Evolutionary conservation across 2,888 invertebrate genomes (phyloP).

Genomic region (Oeneis ivallda): DNA sequence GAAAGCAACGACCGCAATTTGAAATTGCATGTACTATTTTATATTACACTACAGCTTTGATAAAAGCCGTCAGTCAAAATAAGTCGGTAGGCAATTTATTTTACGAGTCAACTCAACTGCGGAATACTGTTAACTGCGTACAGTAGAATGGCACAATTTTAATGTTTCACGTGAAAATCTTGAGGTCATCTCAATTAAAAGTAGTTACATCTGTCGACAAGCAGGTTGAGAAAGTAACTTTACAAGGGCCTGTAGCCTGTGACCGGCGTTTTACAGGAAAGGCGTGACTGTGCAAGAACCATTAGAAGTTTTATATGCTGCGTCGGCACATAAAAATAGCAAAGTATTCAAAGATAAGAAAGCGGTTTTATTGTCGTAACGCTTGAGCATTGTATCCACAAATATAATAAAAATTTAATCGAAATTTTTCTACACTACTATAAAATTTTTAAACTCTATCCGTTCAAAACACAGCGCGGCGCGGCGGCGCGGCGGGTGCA

Average conservation of each 20-base stretch:
- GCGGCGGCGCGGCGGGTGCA: neutral
- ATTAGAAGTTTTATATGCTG: conserved; percentile 20
- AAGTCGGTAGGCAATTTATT: conserved; percentile 34
- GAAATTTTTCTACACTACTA: neutral
- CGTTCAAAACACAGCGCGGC: neutral
- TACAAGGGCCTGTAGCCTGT: conserved; percentile 8
- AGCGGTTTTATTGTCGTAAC: conserved; percentile 13
- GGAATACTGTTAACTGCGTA: conserved; percentile 23
- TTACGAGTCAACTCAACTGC: conserved; percentile 31
- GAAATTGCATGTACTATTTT: conserved; percentile 21
- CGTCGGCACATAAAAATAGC: conserved; percentile 20
- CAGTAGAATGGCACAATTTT: conserved; percentile 30
- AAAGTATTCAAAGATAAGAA: conserved; percentile 19
- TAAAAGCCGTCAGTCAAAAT: conserved; percentile 34
- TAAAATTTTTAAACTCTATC: neutral
- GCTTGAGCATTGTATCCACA: conserved; percentile 10
- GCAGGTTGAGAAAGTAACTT: conserved; percentile 25
- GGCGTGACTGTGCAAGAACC: conserved; percentile 20
- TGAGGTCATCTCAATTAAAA: conserved; percentile 36
- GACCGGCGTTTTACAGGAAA: conserved; percentile 23
- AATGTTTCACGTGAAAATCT: conserved; percentile 36
- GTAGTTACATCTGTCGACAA: conserved; percentile 30
- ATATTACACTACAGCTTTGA: conserved; percentile 23
- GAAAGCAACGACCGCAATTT: conserved; percentile 31
- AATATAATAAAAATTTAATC: no score